Base-by-base conservation (phyloP, 2,888 invertebrate species). In the Himalopsyche tibetana region DNA sequence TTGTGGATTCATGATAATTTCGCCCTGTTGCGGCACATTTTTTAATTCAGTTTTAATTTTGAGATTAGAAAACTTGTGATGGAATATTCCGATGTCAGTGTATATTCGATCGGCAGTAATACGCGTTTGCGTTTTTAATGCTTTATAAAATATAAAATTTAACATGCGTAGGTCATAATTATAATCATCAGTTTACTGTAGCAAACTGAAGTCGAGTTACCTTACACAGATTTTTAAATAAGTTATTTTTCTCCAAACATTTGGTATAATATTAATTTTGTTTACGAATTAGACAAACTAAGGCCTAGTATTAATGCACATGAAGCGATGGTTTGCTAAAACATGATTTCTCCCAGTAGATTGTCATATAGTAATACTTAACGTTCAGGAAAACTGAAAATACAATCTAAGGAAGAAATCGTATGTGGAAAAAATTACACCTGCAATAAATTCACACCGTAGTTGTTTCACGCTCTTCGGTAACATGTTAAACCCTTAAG, bases 181-280 rank as follows among this genome's bases (percentile, higher is more conserved):
- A 74, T 63, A 63, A 63, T 19, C n/a, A 3, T 63, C 63, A 63
- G 63, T 63, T 74, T 74, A 36, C 36, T 12, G 74, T 74, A 74
- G 74, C 19, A 74, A 74, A 74, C 74, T 74, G 74, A 74, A 36
- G 74, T 36, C 38, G 38, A 36, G 63, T 74, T 74, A 74, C 74
- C 74, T 74, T 74, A 74, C 74, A 74, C 74, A 74, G 74, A 74
- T 74, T 74, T 38, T 74, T 74, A 74, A 74, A 74, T 74, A 36
- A 74, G 74, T 74, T 74, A 74, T 36, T 36, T 36, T 74, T 74
- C 74, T 36, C 74, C 2, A 74, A 15, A 45, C 45, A 36, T 74
- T 74, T 36, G 36, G 74, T 36, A 74, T 74, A 51, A 51, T 51
- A 51, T 51, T 51, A 74, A 38, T 74, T 74, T 74, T 74, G 19